phyloP scores from a whole-genome alignment of 2,888 invertebrate genomes.

The Megalurothrips usitatus region DNA sequence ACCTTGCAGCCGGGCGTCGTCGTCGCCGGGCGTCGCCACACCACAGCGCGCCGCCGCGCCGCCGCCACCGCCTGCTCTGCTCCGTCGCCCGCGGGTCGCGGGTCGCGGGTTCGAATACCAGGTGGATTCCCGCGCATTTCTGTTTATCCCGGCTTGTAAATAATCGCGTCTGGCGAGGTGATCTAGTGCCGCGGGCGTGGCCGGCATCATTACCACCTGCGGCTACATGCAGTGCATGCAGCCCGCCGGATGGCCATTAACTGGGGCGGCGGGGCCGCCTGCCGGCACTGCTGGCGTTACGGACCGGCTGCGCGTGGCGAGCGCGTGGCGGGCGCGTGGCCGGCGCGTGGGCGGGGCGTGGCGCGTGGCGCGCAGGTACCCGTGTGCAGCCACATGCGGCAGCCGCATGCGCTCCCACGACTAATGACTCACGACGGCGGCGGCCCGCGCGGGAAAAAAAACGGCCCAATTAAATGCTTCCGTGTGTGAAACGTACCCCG shows the following conservation, averaged over 20 bases:
- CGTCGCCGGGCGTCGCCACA: not conserved
- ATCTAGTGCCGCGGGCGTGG: no score
- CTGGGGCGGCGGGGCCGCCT: no score
- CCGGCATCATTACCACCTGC: no score
- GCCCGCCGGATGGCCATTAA: no score
- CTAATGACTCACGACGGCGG: conserved; percentile 7
- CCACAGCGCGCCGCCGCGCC: not conserved
- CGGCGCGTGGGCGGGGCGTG: not conserved
- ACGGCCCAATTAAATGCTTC: conserved; percentile 3
- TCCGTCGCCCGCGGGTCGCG: not conserved
- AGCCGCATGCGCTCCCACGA: not conserved
- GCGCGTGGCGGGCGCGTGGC: not conserved
- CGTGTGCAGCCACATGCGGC: no score
- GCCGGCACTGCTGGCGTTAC: no score
- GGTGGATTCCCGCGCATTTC: no score
- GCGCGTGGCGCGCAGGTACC: not conserved
- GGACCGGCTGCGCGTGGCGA: not conserved
- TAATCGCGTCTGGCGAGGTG: no score
- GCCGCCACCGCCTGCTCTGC: not conserved
- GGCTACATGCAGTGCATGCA: no score
- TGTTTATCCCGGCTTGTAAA: no score
- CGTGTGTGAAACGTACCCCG: not conserved
- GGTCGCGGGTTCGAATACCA: not conserved
- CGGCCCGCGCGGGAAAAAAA: not conserved
- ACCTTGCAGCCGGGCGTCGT: not conserved